These are phyloP conservation scores for Drosophila repleta DNA, from an alignment of 1,140 invertebrate genomes.

Conservation along the genomic window DNA sequence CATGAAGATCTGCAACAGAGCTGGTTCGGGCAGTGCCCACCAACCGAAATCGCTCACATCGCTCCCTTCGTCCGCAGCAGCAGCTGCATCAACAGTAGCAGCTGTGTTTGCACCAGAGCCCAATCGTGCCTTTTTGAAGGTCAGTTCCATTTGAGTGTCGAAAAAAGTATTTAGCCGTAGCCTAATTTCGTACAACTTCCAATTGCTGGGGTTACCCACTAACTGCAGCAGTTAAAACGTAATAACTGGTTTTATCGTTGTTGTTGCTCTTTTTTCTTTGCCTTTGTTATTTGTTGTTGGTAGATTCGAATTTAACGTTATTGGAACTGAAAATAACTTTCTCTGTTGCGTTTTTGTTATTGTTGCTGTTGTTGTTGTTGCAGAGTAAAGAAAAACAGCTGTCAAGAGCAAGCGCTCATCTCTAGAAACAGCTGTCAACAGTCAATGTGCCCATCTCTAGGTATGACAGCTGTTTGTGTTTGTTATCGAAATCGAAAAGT, in stretches of 20 bases:
- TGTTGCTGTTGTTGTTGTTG: constrained; percentile 33
- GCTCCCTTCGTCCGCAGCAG: constrained; percentile 3
- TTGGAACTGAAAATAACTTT: constrained; percentile 60
- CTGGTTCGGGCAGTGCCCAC: constrained; percentile 88
- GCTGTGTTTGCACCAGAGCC: constrained; percentile 28
- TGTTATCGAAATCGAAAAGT: constrained; percentile 25
- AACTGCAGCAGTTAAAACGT: constrained; percentile 8
- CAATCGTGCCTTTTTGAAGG: constrained; percentile 71
- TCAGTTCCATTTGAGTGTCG: constrained; percentile 61
- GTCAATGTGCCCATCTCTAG: constrained; percentile 3
- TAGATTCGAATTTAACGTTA: constrained; percentile 24
- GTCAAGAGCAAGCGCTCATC: constrained; percentile 10
- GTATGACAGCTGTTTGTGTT: constrained; percentile 6
- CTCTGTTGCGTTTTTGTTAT: constrained; percentile 43
- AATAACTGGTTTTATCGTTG: constrained; percentile 44
- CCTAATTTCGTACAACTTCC: constrained; percentile 17
- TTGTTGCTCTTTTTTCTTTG: neutral
- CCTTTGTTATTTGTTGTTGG: constrained; percentile 27
- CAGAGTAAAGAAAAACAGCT: neutral
- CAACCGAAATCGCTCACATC: constrained; percentile 76
- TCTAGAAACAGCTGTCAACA: constrained; percentile 5
- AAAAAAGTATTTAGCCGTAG: constrained; percentile 12
- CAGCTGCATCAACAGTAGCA: constrained; percentile 7
- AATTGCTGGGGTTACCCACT: neutral
- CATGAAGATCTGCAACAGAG: constrained; percentile 88